A percentile compares a stretch with the other conserved stretches of the same genome.
phyloP scores from a whole-genome alignment of 2,888 invertebrate species.

The Pachymerium ferrugineum region DNA sequence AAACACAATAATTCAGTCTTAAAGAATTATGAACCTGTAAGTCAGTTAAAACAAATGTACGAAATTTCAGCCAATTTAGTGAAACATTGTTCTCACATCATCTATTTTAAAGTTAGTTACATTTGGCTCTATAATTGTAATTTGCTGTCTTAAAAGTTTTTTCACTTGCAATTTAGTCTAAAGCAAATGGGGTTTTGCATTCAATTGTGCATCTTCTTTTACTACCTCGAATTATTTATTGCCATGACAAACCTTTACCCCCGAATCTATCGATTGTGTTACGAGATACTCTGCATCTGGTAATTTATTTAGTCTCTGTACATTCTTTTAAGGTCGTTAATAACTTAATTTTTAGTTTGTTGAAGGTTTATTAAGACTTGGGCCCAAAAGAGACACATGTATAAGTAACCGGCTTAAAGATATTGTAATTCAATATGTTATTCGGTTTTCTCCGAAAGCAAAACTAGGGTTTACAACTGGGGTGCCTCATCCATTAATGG shows the following conservation, averaged over 20 bases:
- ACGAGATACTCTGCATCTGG: conserved; percentile 9
- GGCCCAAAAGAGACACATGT: not conserved
- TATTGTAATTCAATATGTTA: not conserved
- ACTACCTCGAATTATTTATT: conserved; percentile 12
- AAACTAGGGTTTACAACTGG: not conserved
- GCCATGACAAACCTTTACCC: conserved; percentile 17
- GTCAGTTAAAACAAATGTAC: not conserved
- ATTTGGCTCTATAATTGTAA: too few species aligned
- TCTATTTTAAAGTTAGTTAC: not conserved
- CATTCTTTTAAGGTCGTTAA: not conserved
- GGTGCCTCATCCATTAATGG: not conserved
- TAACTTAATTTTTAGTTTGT: conserved; percentile 1
- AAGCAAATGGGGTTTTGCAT: not conserved
- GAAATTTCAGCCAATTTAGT: not conserved
- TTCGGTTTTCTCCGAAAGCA: not conserved
- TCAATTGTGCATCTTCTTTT: not conserved
- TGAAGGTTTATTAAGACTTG: not conserved
- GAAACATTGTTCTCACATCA: not conserved
- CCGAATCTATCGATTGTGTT: not conserved
- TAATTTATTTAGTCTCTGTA: not conserved
- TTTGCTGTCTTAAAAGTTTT: not conserved
- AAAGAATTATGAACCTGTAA: not conserved
- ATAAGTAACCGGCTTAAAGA: conserved; percentile 12
- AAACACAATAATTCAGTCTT: not conserved
- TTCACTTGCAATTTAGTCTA: not conserved